phyloP scores from a whole-genome alignment of 2,113 vertebrate genomes.

The Cyanoderma ruficeps region DNA sequence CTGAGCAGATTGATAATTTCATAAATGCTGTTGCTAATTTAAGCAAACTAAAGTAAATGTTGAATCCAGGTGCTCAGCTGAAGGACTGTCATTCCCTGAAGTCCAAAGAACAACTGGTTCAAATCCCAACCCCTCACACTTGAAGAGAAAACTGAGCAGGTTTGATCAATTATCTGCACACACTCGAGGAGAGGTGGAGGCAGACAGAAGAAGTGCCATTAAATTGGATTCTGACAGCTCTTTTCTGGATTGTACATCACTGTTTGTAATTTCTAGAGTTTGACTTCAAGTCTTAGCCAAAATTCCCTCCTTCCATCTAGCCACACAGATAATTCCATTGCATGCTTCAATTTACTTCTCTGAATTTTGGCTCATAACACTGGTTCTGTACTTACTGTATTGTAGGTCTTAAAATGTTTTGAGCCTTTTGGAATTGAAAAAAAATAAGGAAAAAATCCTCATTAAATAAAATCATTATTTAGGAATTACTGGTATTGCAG shows the following conservation, averaged over 20 bases:
- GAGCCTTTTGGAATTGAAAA: background rate
- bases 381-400: background rate
- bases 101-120: background rate
- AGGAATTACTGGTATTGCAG: background rate
- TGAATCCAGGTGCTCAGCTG: background rate
- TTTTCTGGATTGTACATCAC: background rate
- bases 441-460: background rate
- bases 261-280: background rate
- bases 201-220: background rate
- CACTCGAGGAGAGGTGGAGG: background rate
- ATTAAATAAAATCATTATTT: background rate
- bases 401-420: background rate
- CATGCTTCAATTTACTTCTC: background rate
- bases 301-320: background rate
- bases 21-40: background rate
- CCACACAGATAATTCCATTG: background rate
- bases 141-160: background rate
- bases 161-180: background rate
- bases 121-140: background rate
- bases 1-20: background rate
- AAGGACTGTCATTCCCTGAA: background rate
- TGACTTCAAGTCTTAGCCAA: background rate
- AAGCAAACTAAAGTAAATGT: background rate
- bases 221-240: background rate
- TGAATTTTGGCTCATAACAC: background rate